Base-by-base conservation (phyloP, 1,140 invertebrate species). In the Drosophila takahashii region DNA sequence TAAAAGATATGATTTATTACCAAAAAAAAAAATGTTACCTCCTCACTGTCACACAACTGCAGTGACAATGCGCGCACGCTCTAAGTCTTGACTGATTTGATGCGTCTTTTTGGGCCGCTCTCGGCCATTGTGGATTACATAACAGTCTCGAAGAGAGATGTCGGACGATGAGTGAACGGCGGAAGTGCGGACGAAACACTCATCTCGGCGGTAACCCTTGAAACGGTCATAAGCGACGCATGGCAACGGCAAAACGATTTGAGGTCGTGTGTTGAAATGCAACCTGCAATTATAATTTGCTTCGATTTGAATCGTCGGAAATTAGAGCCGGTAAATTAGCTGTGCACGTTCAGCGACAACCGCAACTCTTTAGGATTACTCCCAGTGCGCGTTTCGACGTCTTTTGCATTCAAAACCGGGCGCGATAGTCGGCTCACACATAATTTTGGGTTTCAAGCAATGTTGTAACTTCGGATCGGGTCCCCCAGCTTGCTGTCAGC, bases 91-190 rank as follows among this genome's bases (percentile, higher is more conserved):
- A 72, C 26, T 15, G 22, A 47, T 59, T 70, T 71, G 59, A 34
- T 22, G 26, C 13, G 73, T 74, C 62, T 81, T 76, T 81, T 81
- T 86, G 39, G 69, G 71, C 47, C 60, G 72, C 74, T 73, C 66
- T 79, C 72, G 51, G 72, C 67, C 79, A 77, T 77, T 70, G 66
- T 51, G 42, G 67, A 83, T 87, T 87, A 80, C 77, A 73, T 87
- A 72, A 87, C 39, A 64, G 64, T 51, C 41, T 54, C 15, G 13
- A n/a, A 13, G 6, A 8, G 16, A 41, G 36, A 59, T 42, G 67
- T 72, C 41, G 29, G 65, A 47, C 36, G 44, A 59, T 52, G 47
- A 44, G 36, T 51, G 61, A 61, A 57, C 26, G 53, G 62, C 79
- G 79, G 79, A 80, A 81, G 71, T 71, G 77, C 76, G 66, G 39